Conservation (phyloP, 2,888 invertebrate genomes). For the Oxyscelio sp. region DNA sequence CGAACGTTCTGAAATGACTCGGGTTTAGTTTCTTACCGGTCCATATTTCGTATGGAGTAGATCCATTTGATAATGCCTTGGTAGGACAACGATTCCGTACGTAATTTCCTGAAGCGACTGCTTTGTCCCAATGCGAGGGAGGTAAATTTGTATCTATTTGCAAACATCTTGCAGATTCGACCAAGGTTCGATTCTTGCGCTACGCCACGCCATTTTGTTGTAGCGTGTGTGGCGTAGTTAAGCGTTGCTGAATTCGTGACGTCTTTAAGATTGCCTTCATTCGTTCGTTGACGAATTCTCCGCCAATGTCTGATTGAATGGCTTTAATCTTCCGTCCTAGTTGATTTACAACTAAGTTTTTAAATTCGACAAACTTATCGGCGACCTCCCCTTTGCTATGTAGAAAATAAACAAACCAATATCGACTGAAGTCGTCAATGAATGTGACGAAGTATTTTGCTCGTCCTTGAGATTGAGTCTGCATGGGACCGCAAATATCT, state of each 20-base stretch:
- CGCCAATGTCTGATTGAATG: conserved; percentile 69
- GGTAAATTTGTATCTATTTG: conserved; percentile 68
- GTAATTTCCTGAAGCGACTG: conserved; percentile 70
- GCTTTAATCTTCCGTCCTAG: conserved; percentile 62
- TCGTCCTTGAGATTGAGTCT: background rate
- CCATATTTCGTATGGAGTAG: conserved; percentile 63
- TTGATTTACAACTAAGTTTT: conserved; percentile 63
- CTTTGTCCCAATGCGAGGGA: conserved; percentile 46
- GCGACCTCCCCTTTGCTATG: conserved; percentile 59
- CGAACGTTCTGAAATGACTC: conserved; percentile 56
- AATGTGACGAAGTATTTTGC: conserved; percentile 75
- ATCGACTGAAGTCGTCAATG: conserved; percentile 76
- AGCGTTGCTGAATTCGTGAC: background rate
- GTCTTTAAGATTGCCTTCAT: too few relatives aligned
- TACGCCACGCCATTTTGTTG: background rate
- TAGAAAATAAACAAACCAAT: conserved; percentile 70
- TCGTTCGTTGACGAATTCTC: conserved; percentile 38
- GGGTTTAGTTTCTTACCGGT: conserved; percentile 38
- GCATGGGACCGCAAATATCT: background rate
- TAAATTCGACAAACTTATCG: conserved; percentile 64
- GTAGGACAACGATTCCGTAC: conserved; percentile 70
- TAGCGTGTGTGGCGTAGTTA: background rate
- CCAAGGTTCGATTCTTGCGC: background rate
- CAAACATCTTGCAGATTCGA: conserved; percentile 20
- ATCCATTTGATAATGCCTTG: conserved; percentile 47